Conservation (phyloP, 2,797 vertebrate genomes). For the Mormyrops boulengeri region DNA sequence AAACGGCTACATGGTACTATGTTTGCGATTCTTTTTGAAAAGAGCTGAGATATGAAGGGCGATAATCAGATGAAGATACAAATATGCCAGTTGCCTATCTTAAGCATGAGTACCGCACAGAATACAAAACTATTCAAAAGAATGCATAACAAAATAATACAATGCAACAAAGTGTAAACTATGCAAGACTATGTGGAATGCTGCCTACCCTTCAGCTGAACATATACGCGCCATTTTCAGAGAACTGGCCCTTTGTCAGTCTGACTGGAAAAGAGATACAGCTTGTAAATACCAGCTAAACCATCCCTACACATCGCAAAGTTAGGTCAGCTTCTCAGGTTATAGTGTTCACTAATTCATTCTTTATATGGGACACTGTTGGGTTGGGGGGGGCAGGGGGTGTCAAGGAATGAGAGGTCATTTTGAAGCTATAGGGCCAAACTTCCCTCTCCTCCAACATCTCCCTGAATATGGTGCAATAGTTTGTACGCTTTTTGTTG, state of each 20-base stretch:
- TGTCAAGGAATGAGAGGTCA: neutral
- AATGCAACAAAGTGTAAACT: neutral
- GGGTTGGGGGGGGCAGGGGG: neutral
- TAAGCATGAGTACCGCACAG: neutral
- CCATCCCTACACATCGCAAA: neutral
- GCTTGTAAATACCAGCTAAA: neutral
- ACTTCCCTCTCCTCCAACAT: neutral
- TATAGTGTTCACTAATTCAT: neutral
- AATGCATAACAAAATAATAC: neutral
- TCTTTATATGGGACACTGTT: neutral
- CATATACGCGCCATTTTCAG: neutral
- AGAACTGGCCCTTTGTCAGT: neutral
- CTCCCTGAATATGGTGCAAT: neutral
- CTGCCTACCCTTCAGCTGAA: neutral
- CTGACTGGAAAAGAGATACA: neutral
- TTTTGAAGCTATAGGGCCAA: neutral
- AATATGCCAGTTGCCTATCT: neutral
- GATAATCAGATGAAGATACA: neutral
- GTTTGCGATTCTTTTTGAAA: neutral
- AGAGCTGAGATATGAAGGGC: neutral
- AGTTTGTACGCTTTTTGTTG: neutral
- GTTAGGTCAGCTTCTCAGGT: neutral
- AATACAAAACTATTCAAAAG: neutral
- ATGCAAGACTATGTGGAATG: neutral
- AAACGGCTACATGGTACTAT: neutral